These are phyloP conservation scores for Petrocephalus zakoni DNA, from an alignment of 2,113 vertebrate genomes.

Conservation along the genomic window DNA sequence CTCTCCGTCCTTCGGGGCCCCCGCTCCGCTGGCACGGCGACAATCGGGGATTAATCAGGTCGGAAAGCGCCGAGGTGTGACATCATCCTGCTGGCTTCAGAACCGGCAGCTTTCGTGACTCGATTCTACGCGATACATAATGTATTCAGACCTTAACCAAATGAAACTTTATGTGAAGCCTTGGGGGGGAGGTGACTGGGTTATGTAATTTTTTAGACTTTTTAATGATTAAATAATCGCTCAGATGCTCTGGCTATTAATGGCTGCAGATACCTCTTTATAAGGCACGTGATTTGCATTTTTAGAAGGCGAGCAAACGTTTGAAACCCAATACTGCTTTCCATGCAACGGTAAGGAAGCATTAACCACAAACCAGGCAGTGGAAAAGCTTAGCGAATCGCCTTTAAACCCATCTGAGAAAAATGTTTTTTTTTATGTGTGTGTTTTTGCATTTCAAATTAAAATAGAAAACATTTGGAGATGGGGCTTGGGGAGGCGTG, in stretches of 20 bases:
- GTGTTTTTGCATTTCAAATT: constrained; percentile 38
- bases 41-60: not conserved
- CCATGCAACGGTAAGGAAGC: constrained; percentile 22
- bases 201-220: not conserved
- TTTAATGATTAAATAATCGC: not conserved
- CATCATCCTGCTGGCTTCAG: not conserved
- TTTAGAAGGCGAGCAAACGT: not conserved
- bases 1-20: not conserved
- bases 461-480: constrained; percentile 38
- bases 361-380: not conserved
- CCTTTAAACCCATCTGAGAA: constrained; percentile 40
- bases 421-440: not conserved
- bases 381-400: constrained; percentile 9
- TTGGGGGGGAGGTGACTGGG: not conserved
- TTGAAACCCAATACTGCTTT: constrained; percentile 11
- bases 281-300: not conserved
- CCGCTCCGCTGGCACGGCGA: not conserved
- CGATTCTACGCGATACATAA: not conserved
- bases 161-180: not conserved
- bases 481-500: constrained; percentile 22
- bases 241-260: not conserved
- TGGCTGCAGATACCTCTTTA: constrained; percentile 18
- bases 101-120: not conserved
- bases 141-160: not conserved
- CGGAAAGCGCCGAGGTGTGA: not conserved